Base-by-base conservation (phyloP, 2,113 vertebrate species). In the Perca schrenkii region DNA sequence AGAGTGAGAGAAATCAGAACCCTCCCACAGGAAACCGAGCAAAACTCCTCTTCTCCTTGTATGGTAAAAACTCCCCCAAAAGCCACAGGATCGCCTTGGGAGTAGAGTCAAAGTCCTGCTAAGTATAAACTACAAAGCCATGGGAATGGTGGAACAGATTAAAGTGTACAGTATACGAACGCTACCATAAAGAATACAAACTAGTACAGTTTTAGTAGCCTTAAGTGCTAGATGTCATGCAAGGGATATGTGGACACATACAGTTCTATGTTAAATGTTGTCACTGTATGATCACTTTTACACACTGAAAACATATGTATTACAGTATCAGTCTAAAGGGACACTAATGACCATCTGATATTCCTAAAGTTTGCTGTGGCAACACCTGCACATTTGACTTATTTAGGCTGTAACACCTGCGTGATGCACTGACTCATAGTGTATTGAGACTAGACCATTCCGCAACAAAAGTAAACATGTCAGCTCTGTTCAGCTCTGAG, bases 11-110 rank as follows among this genome's bases (percentile, higher is more conserved):
- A 94, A 94, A 91, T 86, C 82, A 80, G 85, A 91, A 85, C 81
- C 94, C 94, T 94, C 95, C 95, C 93, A 95, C 94, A 95, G 94
- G 94, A 95, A 96, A 92, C 82, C 63, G 4, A 72, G 83, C 91
- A 88, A 64, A 85, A 89, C 86, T 94, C 92, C 89, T 94, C 92
- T 79, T 95, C 86, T 93, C 95, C 95, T 95, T 95, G 81, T 96
- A 96, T 92, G 95, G 95, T 93, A 91, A 96, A 94, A 95, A 95
- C 88, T 94, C 91, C 92, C 91, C 79, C 77, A 94, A 95, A 96
- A 87, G 90, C 93, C 88, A 88, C 84, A 87, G 88, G 73, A 90
- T 86, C 84, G 87, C 70, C 85, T 80, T 93, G 95, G 95, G 95
- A 95, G 89, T 88, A 77, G 76, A 91, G 83, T 82, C 62, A 81